Base-by-base conservation (phyloP, 2,797 vertebrate species). In the Hippopotamyrus pictus region DNA sequence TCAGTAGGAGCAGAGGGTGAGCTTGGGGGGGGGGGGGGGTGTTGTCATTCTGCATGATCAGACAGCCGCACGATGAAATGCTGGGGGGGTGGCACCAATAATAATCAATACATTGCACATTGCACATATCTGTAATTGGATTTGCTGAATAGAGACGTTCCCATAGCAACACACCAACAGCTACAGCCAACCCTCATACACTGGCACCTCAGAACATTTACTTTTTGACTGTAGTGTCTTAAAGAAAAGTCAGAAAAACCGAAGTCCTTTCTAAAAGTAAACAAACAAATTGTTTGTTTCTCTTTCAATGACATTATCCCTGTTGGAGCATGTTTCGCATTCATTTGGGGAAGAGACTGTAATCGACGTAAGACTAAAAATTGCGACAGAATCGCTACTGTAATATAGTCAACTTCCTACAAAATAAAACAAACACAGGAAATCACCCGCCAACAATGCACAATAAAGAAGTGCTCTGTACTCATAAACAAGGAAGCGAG, bases 401-500 rank as follows among this genome's bases (percentile, higher is more conserved):
- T 92, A 93, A 94, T 92, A 87, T 59, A 89, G 92, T 94, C 92
- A 94, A 92, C 88, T 90, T 92, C 88, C 89, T 92, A 95, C 92
- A 92, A 91, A 90, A 94, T 92, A 92, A 90, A 95, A 95, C 44
- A 51, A 84, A 84, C 4, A 90, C 92, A 93, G 92, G 85, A 91
- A 92, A 94, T 90, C 93, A 90, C 90, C 89, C 73, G 90, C 88
- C 89, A 94, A 96, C 95, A 96, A 96, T 95, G 93, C 93, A 88
- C 44, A 93, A 88, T 93, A 93, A 93, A 86, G 11, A 82, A 92
- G 92, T 88, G 91, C 91, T 90, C 93, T 92, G 65, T 33, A 91
- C 90, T 41, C 90, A 92, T 91, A 92, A 96, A 96, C 92, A 97
- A 95, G 91, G 95, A 95, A 95, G 94, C 94, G 94, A 93, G 95